These are phyloP conservation scores for Ganaspis sp. DNA, from an alignment of 1,140 invertebrate genomes.

Conservation along the genomic window DNA sequence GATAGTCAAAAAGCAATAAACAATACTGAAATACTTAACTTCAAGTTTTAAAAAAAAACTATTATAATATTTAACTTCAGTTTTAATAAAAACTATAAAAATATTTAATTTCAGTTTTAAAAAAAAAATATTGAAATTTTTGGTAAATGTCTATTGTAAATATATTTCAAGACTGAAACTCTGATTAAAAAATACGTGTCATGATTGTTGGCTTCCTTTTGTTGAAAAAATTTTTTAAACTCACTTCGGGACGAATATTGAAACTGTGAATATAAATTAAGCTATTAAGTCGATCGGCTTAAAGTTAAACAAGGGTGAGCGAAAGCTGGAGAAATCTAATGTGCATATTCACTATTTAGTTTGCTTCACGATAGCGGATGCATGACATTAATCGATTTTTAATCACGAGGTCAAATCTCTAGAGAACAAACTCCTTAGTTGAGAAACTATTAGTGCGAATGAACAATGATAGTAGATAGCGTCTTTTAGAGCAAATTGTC, in stretches of 20 bases:
- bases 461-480: neutral
- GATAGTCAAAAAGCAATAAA: too few relatives aligned
- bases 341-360: neutral
- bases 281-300: neutral
- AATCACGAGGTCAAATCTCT: slow-evolving; percentile 8
- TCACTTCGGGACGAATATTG: neutral
- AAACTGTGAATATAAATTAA: neutral
- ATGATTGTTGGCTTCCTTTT: too few relatives aligned
- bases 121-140: too few relatives aligned
- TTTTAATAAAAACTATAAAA: too few relatives aligned
- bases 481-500: neutral
- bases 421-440: neutral
- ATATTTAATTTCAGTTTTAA: too few relatives aligned
- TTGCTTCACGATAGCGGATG: neutral
- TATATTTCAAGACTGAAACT: too few relatives aligned
- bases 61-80: too few relatives aligned
- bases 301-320: slow-evolving; percentile 12
- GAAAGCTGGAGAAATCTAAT: neutral
- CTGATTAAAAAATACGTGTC: too few relatives aligned
- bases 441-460: neutral
- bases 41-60: too few relatives aligned
- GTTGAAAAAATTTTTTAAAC: too few relatives aligned
- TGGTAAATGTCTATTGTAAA: too few relatives aligned
- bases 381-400: slow-evolving; percentile 1
- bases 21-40: too few relatives aligned